Conservation (phyloP, 2,113 vertebrate genomes). For the Uria aalge region DNA sequence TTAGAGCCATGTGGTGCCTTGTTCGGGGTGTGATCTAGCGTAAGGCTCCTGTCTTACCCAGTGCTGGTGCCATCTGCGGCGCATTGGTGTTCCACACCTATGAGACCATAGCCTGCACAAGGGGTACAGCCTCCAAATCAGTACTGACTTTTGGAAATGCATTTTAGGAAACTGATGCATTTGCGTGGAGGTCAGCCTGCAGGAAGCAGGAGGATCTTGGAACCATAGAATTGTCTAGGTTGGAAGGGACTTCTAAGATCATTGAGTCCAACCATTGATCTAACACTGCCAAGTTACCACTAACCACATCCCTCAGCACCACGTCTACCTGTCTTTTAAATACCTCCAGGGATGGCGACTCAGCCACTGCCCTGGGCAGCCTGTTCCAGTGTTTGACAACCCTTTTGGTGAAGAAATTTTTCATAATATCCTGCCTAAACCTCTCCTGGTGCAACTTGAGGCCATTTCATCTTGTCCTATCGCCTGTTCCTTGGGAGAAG, state of each 20-base stretch:
- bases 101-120: no score
- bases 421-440: background rate
- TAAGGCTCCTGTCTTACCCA: no score
- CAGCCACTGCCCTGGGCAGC: background rate
- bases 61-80: no score
- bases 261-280: background rate
- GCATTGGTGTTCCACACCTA: background rate
- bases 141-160: background rate
- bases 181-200: no score
- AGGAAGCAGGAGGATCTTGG: background rate
- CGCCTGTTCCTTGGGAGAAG: background rate
- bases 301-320: background rate
- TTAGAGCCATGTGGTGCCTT: fast-evolving
- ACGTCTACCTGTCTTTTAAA: background rate
- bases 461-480: background rate
- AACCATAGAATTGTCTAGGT: background rate
- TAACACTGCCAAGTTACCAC: background rate
- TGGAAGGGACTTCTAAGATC: background rate
- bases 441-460: background rate
- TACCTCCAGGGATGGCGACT: background rate
- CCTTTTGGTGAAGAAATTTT: background rate
- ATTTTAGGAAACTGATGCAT: background rate
- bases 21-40: background rate
- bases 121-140: background rate
- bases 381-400: background rate